Base-by-base conservation (phyloP, 2,888 invertebrate genomes). In the Microctonus brassicae region DNA sequence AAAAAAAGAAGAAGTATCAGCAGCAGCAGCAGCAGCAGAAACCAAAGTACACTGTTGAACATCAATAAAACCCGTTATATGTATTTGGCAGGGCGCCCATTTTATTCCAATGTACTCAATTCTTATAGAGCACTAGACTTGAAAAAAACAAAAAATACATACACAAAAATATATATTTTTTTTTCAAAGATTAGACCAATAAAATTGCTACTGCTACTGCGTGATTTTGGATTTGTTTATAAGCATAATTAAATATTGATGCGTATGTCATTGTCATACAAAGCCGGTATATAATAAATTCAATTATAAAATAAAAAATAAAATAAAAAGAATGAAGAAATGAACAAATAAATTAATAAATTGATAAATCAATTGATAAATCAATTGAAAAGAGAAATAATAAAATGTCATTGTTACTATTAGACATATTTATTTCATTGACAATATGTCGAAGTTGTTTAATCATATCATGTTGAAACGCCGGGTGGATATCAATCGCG, bases 1-100 rank as follows among this genome's bases (percentile, higher is more conserved):
- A 61, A 20, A 55, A 58, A 17, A 17, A 29, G 67, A 72, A 42
- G 58, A 61, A 61, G 63, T 60, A 62, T 33, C 55, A 34, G 67
- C 29, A 3, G 7, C 29, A n/a, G n/a, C 29, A n/a, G n/a, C n/a
- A 55, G 52, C 22, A 60, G 36, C 52, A 63, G 62, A 36, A 39
- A 36, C 63, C 47, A 70, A 63, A 64, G 29, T 75, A 47, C 36
- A 58, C 42, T 67, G 71, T 47, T 47, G 47, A 78, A 73, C 74
- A 77, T 73, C 76, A 76, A 66, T 79, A 73, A 80, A 76, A 84
- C 62, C 84, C 84, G 84, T 85, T 85, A 84, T 81, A 77, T 80
- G 82, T 84, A 84, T 84, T 85, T 84, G 84, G 84, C 83, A 82
- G 76, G 72, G 77, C 62, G 83, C 83, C 69, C 83, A 82, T 77